Conservation (phyloP, 2,888 invertebrate genomes). For the Nasonia oneida region DNA sequence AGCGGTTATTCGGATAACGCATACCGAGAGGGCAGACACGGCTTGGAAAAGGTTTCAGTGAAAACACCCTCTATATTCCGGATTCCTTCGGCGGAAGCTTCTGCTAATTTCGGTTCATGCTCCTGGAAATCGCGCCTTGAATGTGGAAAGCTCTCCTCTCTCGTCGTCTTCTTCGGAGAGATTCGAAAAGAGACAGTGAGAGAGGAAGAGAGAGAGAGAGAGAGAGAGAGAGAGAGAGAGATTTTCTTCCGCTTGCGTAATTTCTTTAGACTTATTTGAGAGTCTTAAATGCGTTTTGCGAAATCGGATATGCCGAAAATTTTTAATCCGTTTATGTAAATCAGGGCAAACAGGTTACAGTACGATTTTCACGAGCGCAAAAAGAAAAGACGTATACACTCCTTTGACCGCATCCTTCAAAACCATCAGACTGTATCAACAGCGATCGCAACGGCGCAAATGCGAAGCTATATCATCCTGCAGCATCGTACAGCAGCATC, state of each 20-base stretch:
- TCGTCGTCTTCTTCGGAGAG: neutral
- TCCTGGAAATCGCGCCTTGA: conserved; percentile 35
- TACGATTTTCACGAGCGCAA: neutral
- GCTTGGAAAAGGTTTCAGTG: conserved; percentile 11
- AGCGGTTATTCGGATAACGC: conserved; percentile 43
- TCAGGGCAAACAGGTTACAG: no score
- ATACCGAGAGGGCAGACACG: conserved; percentile 22
- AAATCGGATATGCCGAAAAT: neutral
- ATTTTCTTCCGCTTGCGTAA: no score
- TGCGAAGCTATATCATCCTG: neutral
- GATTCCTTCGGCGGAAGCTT: neutral
- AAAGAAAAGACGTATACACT: neutral
- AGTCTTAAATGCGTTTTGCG: neutral
- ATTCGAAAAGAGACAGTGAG: neutral
- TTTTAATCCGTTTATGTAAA: no score
- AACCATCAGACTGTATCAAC: neutral
- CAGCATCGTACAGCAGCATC: neutral
- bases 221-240: no score
- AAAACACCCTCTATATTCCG: conserved; percentile 32
- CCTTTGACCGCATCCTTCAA: neutral
- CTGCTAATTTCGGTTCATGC: conserved; percentile 48
- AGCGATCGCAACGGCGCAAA: neutral
- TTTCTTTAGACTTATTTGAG: no score
- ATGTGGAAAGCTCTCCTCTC: conserved; percentile 34
- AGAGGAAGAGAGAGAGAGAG: no score